Percentiles rank a stretch among this genome's conserved stretches.
These are phyloP conservation scores for Meloe dianella DNA, from an alignment of 2,888 invertebrate genomes.

Conservation along the genomic window DNA sequence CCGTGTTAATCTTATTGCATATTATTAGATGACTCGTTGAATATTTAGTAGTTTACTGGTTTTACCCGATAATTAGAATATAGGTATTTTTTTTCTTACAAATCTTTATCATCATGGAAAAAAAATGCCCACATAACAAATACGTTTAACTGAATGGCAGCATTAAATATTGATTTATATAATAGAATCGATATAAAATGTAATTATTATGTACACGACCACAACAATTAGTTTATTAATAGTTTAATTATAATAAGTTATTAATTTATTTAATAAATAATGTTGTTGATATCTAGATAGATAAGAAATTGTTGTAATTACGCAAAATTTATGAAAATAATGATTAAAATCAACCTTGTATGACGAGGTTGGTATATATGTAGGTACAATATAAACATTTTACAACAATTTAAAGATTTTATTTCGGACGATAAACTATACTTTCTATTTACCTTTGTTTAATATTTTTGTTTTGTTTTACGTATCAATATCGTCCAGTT, in stretches of 20 bases:
- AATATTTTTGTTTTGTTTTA: not conserved
- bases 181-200: too few species aligned
- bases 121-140: too few species aligned
- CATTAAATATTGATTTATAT: too few species aligned
- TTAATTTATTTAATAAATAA: not conserved
- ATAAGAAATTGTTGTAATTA: too few species aligned
- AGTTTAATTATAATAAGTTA: not conserved
- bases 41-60: constrained; percentile 5
- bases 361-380: too few species aligned
- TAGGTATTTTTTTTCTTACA: too few species aligned
- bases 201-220: not conserved
- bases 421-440: not conserved
- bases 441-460: too few species aligned
- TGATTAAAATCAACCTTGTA: not conserved
- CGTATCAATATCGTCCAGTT: not conserved
- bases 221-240: not conserved
- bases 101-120: too few species aligned
- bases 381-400: too few species aligned
- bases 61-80: not conserved
- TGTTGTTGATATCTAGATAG: too few species aligned
- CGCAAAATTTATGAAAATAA: not conserved
- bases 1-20: constrained; percentile 1
- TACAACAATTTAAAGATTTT: not conserved
- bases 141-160: too few species aligned
- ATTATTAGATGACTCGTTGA: not conserved